Conservation (phyloP, 2,113 vertebrate genomes). For the Cynocephalus volans region DNA sequence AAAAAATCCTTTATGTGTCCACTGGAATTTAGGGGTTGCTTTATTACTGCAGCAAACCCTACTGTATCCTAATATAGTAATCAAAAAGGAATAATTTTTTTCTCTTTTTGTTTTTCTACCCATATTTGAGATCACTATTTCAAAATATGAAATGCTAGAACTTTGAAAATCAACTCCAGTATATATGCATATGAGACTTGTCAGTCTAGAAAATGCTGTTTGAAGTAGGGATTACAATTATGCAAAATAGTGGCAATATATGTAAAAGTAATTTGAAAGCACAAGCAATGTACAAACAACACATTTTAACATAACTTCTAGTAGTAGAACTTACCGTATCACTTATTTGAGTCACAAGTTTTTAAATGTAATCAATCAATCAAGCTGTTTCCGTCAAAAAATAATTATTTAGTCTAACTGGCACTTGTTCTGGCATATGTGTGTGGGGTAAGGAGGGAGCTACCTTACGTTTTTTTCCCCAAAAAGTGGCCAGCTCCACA, state of each 20-base stretch:
- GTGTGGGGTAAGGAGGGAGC: background rate
- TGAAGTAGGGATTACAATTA: background rate
- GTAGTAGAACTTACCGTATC: background rate
- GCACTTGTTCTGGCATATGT: background rate
- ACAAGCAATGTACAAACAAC: background rate
- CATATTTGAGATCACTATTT: slow-evolving; percentile 53
- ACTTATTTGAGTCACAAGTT: background rate
- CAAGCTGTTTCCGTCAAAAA: background rate
- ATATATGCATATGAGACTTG: background rate
- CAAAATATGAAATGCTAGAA: background rate
- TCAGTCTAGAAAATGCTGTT: background rate
- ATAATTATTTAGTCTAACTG: background rate
- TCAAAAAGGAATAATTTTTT: background rate
- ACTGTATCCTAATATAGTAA: background rate
- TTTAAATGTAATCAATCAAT: background rate
- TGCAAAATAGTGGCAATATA: slow-evolving; percentile 9
- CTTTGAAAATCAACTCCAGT: background rate
- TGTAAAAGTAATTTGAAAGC: slow-evolving; percentile 21
- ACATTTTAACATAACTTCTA: slow-evolving; percentile 2
- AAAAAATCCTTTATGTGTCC: background rate
- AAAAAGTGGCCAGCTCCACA: background rate
- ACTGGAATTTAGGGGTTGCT: slow-evolving; percentile 33
- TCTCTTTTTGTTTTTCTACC: background rate
- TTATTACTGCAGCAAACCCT: background rate
- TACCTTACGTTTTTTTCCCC: background rate